phyloP scores from a whole-genome alignment of 1,140 invertebrate species.

The Drosophila mojavensis region DNA sequence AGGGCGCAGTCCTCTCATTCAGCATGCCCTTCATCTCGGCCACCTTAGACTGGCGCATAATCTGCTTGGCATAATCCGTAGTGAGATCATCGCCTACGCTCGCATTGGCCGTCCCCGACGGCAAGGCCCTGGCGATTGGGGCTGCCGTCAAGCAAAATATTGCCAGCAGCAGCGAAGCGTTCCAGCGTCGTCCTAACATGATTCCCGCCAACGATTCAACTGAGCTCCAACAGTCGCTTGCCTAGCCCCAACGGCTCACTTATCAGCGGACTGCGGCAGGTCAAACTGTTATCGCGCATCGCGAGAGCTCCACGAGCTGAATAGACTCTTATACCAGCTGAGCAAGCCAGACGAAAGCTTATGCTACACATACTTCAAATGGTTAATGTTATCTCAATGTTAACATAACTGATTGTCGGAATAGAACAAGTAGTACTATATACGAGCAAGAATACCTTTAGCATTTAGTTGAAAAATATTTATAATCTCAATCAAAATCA shows the following conservation, averaged over 20 bases:
- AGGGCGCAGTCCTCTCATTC: conserved; percentile 85
- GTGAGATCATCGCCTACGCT: conserved; percentile 48
- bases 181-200: conserved; percentile 43
- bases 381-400: too few species aligned
- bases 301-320: conserved; percentile 1
- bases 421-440: too few species aligned
- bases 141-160: not conserved
- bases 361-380: too few species aligned
- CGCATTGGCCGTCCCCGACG: conserved; percentile 3
- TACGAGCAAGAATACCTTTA: too few species aligned
- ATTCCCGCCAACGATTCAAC: conserved; percentile 40
- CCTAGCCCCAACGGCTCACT: conserved; percentile 14
- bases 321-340: conserved; percentile 41
- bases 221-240: conserved; percentile 29
- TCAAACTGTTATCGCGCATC: conserved; percentile 47
- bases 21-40: conserved; percentile 77
- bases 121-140: conserved; percentile 1
- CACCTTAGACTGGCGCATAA: conserved; percentile 55
- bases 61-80: conserved; percentile 50
- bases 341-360: too few species aligned
- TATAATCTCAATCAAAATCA: too few species aligned
- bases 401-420: too few species aligned
- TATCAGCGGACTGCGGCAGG: conserved; percentile 55
- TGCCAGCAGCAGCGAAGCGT: conserved; percentile 12
- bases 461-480: too few species aligned